Conservation (phyloP, 2,113 vertebrate genomes). For the Saccopteryx leptura region DNA sequence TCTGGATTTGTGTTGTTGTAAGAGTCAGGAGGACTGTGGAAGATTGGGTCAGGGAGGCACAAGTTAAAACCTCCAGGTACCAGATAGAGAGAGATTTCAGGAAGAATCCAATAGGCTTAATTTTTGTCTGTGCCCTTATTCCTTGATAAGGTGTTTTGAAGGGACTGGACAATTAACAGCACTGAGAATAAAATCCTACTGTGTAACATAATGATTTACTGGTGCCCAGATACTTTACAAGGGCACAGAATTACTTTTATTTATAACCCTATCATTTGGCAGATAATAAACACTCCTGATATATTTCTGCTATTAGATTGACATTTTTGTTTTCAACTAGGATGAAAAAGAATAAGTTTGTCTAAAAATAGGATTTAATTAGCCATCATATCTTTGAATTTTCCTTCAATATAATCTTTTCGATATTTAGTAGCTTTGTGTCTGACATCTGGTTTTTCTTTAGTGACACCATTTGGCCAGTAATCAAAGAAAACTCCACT, state of each 20-base stretch:
- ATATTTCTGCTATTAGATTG: conserved; percentile 76
- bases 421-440: conserved; percentile 79
- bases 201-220: conserved; percentile 22
- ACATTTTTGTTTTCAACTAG: conserved; percentile 58
- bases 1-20: not conserved
- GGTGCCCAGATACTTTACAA: conserved; percentile 70
- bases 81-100: no score
- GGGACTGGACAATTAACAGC: conserved; percentile 1
- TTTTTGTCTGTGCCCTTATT: not conserved
- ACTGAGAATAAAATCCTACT: conserved; percentile 64
- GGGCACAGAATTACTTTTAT: conserved; percentile 80
- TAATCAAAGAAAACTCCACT: conserved; percentile 82
- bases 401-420: conserved; percentile 78
- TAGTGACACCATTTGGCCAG: conserved; percentile 77
- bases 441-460: conserved; percentile 85
- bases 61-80: not conserved
- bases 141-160: not conserved
- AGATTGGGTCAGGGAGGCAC: not conserved
- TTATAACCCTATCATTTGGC: conserved; percentile 77
- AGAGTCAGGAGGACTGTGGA: not conserved
- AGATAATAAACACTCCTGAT: conserved; percentile 78
- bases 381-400: conserved; percentile 72
- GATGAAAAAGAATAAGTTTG: conserved; percentile 79
- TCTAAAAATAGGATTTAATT: conserved; percentile 81
- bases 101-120: rapidly evolving